Evolutionary conservation across 2,797 vertebrate genomes (phyloP), one percentile per base, ranked within the genome.

Genomic region (Corythornis leucogaster): DNA sequence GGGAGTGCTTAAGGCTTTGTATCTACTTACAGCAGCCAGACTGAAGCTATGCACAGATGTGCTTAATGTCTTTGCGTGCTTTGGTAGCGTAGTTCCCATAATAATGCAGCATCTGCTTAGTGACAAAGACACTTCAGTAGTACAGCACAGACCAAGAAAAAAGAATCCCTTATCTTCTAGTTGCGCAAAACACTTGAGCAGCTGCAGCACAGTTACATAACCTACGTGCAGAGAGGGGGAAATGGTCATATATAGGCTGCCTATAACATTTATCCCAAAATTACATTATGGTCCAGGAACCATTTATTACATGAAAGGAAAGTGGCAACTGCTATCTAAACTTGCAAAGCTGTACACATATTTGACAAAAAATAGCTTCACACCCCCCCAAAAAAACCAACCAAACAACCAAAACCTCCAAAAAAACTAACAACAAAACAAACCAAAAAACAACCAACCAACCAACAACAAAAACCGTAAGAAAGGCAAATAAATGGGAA

Each of bases 371-470:
- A 12, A 10, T 40, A 40, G 38, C 38, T 40, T 40, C 38, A 40
- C 38, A 17, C 19, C 25, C 8, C 8, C 21, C 38, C 3, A 20
- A 31, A 38, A 0, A 9, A 20, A 4, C 14, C 26, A 51, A 50
- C 8, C 15, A 51, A 16, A 15, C 15, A 51, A 51, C 9, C 15
- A 51, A 28, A 63, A 4, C 33, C 54, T 5, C 8, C 21, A 15
- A 46, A 40, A 28, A 0, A 5, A 18, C 4, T 2, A 22, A 28
- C 4, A 9, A 28, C 43, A 17, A 24, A 24, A 4, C 1, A 4
- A 43, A 40, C 3, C 4, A 63, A 59, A n/a, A 8, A 38, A 8
- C 4, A 22, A 67, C n/a, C 22, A 22, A 2, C 8, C 38, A 40
- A 15, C 13, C 33, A 33, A 33, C 12, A 40, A 14, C 38, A 40